phyloP scores from a whole-genome alignment of 2,888 invertebrate genomes.

The Margaritifera margaritifera region DNA sequence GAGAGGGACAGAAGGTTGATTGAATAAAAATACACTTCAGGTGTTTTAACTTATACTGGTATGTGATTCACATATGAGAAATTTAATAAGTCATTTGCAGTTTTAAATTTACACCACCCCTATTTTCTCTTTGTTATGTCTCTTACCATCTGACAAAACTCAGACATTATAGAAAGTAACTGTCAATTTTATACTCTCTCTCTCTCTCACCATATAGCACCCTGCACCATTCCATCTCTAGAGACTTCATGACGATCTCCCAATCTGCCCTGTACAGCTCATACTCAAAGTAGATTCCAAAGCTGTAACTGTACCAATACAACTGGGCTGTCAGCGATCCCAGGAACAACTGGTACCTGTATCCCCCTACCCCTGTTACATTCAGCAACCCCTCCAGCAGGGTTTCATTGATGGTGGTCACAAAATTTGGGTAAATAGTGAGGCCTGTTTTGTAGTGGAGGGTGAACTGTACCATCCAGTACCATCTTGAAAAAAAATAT shows the following conservation, averaged over 20 bases:
- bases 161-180: too few species aligned
- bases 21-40: too few species aligned
- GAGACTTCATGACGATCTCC: constrained; percentile 11
- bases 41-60: too few species aligned
- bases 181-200: too few species aligned
- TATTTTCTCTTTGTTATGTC: too few species aligned
- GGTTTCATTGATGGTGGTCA: constrained; percentile 27
- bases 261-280: constrained; percentile 25
- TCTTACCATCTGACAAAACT: too few species aligned
- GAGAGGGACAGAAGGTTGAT: too few species aligned
- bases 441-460: constrained; percentile 7
- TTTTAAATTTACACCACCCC: too few species aligned
- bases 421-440: constrained; percentile 29
- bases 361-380: constrained; percentile 14
- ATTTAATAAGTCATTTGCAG: too few species aligned
- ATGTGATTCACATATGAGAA: too few species aligned
- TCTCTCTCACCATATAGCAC: too few species aligned
- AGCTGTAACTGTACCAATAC: constrained; percentile 14
- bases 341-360: constrained; percentile 28
- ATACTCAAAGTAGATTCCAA: constrained; percentile 18
- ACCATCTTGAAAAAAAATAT: constrained; percentile 15
- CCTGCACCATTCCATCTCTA: constrained; percentile 21
- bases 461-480: constrained; percentile 27
- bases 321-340: neutral
- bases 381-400: constrained; percentile 21